Base-by-base conservation (phyloP, 2,888 invertebrate species). In the Agriopis aurantiaria region DNA sequence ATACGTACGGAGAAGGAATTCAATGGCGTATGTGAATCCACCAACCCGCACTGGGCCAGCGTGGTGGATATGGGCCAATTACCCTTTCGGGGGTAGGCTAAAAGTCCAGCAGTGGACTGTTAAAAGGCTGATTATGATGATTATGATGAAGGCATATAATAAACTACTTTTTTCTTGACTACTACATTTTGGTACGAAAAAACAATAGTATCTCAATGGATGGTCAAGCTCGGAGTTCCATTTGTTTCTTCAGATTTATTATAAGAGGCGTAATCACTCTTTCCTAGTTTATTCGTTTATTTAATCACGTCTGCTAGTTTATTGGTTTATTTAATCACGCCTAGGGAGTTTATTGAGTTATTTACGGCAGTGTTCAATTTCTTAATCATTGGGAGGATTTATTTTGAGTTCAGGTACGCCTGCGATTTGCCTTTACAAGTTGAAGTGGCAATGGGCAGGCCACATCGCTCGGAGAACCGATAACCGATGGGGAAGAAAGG, bases 231-330 rank as follows among this genome's bases (percentile, higher is more conserved):
- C 3, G 3, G 9, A 23, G n/a, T 33, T 61, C 56, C 56, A 61
- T 61, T 61, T 49, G 56, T 23, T 61, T 17, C 14, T 43, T 51
- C 51, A 78, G 79, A 82, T 79, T 83, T 79, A 82, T 74, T 65
- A 65, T 43, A 51, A n/a, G 23, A 23, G 60, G 63, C 71, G 78
- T 80, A 79, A 81, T 82, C 82, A 81, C 80, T 75, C 74, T 74
- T 74, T 68, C 73, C 62, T 67, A 49, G 40, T 64, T 64, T 58
- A 46, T 41, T 40, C 6, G 23, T 7, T 23, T 33, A 23, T 49
- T 60, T 60, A 59, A 59, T 61, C 52, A 52, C 61, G 41, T 52
- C 70, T 69, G 65, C 45, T 6, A 45, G 68, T 71, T 71, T 74
- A 76, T 73, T 73, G 76, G 80, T 77, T 78, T 79, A 81, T 82